Base-by-base conservation (phyloP, 2,888 invertebrate genomes). In the Microdon myrmicae region DNA sequence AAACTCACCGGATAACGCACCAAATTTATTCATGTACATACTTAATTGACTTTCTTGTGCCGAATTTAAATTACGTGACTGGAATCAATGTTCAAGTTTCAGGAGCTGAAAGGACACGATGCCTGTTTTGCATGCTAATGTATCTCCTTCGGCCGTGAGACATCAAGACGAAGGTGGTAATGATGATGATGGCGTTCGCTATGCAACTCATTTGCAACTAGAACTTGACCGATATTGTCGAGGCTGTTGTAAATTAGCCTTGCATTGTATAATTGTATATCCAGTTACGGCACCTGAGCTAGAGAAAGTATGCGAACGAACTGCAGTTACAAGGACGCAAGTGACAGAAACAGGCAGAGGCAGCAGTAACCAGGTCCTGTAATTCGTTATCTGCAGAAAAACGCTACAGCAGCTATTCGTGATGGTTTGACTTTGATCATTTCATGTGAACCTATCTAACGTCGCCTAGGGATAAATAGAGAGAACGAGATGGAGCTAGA, bases 1-100 rank as follows among this genome's bases (percentile, higher is more conserved):
- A 56, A 58, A 41, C 51, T 51, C 25, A 45, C 32, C 26, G 41
- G 64, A 64, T 58, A 64, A 64, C 41, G 58, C 58, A 64, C 58
- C 51, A 51, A 58, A 64, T 64, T 64, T 64, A 64, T 64, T 64
- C 58, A 64, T 64, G 64, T 64, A 64, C 56, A 64, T 64, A 51
- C 58, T 53, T 64, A 64, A 64, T 64, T 64, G 56, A 58, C 51
- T 64, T 47, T 53, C 58, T 58, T 45, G 45, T 51, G 58, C 51
- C 53, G 64, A 64, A 58, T 64, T 64, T 58, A 64, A 64, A 64
- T 58, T 64, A 58, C 58, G 51, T 64, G 64, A 51, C 64, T 58
- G 56, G 64, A 64, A 64, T 64, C 64, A 64, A 53, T 58, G 64
- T 55, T 48, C 34, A 55, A 49, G 12, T 44, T 49, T 7, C 34